A percentile compares a stretch with the other conserved stretches of the same genome.
These are phyloP conservation scores for Ameiurus melas DNA, from an alignment of 2,113 vertebrate species.

Conservation along the genomic window DNA sequence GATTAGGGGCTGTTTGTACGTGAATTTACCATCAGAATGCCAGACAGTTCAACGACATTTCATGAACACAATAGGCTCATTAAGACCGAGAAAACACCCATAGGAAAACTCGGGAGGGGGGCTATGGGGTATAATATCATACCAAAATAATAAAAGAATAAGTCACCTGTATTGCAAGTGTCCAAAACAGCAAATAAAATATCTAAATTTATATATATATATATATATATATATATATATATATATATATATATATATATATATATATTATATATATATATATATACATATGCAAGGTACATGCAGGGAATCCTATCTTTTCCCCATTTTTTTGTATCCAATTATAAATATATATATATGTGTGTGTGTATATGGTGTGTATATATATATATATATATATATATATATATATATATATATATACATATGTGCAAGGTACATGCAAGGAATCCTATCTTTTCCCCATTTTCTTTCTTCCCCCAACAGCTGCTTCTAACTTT, in stretches of 20 bases:
- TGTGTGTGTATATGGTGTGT: too few species aligned
- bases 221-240: too few species aligned
- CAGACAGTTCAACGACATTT: neutral
- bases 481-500: neutral
- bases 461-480: neutral
- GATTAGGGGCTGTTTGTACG: slow-evolving; percentile 46
- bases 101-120: neutral
- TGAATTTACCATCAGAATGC: slow-evolving; percentile 36
- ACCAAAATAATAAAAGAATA: neutral
- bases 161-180: neutral
- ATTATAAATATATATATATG: too few species aligned
- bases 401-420: too few species aligned
- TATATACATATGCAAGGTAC: too few species aligned
- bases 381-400: too few species aligned
- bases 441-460: neutral
- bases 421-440: neutral
- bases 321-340: too few species aligned
- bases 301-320: too few species aligned
- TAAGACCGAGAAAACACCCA: slow-evolving; percentile 7
- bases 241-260: too few species aligned
- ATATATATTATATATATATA: too few species aligned
- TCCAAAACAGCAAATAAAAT: neutral
- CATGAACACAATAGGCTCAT: slow-evolving; percentile 4
- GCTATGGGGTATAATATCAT: too few species aligned
- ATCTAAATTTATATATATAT: too few species aligned